Conservation (phyloP, 2,113 vertebrate species). For the Falco punctatus region DNA sequence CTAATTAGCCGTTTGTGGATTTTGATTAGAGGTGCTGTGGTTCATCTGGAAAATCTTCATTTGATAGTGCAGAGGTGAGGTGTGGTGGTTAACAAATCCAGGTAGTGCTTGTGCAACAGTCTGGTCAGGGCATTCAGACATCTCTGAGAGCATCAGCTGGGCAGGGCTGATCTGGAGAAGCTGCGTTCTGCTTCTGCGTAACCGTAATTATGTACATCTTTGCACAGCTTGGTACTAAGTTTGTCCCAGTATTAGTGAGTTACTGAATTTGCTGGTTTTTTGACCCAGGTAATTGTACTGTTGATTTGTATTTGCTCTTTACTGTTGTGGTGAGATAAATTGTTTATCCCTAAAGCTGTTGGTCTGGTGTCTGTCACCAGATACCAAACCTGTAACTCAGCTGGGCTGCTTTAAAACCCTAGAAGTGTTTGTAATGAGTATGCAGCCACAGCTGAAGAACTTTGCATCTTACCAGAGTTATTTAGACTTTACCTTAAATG, state of each 20-base stretch:
- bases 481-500: neutral
- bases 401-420: neutral
- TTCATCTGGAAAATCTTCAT: neutral
- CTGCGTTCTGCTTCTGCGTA: neutral
- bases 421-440: neutral
- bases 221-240: fast-evolving
- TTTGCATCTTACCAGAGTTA: neutral
- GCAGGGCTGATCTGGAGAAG: neutral
- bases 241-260: neutral
- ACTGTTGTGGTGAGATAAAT: neutral
- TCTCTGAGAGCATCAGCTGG: neutral
- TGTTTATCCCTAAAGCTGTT: neutral
- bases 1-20: neutral
- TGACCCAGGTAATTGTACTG: neutral
- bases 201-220: neutral
- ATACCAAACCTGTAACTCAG: neutral
- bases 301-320: neutral
- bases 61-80: neutral
- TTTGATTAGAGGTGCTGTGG: neutral
- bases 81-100: neutral
- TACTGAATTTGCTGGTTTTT: neutral
- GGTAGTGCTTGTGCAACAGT: neutral
- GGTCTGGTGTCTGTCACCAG: neutral
- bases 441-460: neutral
- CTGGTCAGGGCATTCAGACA: neutral